Evolutionary conservation across 2,113 vertebrate genomes (phyloP).

Genomic region (Polypterus senegalus): DNA sequence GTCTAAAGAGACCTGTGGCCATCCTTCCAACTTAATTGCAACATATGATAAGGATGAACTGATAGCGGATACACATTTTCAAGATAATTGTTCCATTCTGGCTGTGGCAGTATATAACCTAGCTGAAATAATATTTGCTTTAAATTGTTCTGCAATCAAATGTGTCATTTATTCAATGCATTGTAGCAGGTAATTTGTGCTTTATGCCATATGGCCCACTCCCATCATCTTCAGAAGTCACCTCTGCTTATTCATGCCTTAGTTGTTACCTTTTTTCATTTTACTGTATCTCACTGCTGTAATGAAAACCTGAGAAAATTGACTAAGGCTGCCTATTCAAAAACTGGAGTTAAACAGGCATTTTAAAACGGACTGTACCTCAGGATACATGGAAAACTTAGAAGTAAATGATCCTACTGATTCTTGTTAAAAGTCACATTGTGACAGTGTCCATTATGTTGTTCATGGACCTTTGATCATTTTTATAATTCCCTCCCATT

Average conservation of each 20-base stretch:
- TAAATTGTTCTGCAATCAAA: slow-evolving; percentile 2
- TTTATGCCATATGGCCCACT: slow-evolving; percentile 1
- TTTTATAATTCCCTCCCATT: too few relatives aligned
- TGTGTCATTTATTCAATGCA: slow-evolving; percentile 2
- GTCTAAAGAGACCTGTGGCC: neutral
- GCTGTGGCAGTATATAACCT: neutral
- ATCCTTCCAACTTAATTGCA: neutral
- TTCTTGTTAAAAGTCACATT: too few relatives aligned
- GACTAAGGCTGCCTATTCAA: too few relatives aligned
- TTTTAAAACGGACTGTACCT: too few relatives aligned
- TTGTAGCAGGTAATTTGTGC: neutral
- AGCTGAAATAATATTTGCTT: slow-evolving; percentile 7
- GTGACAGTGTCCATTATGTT: too few relatives aligned
- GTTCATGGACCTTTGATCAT: too few relatives aligned
- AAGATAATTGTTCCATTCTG: slow-evolving; percentile 3
- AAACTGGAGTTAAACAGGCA: too few relatives aligned
- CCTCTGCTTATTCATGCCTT: neutral
- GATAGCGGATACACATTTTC: neutral
- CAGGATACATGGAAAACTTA: too few relatives aligned
- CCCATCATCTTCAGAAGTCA: neutral
- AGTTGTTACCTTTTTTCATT: neutral
- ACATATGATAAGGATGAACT: neutral
- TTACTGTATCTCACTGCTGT: too few relatives aligned
- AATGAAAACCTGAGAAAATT: too few relatives aligned
- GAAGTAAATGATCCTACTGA: too few relatives aligned